These are phyloP conservation scores for Pipa parva DNA, from an alignment of 2,113 vertebrate genomes.

Conservation along the genomic window DNA sequence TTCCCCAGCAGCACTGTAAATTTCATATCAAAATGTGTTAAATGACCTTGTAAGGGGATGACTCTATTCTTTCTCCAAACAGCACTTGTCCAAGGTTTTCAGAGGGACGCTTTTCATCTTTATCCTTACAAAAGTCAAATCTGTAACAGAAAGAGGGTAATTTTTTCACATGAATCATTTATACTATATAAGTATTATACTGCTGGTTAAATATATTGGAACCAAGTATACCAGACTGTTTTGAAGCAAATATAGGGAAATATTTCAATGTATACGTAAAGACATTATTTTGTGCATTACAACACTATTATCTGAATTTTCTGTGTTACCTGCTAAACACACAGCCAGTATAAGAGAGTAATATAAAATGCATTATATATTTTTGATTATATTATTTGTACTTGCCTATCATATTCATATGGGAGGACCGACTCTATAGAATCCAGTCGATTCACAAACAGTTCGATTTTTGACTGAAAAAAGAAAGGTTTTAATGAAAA, in stretches of 20 bases:
- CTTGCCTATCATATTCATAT: constrained; percentile 85
- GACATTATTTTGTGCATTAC: background rate
- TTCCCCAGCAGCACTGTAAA: too few relatives aligned
- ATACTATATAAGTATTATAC: too few relatives aligned
- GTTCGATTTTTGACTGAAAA: constrained; percentile 69
- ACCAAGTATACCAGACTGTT: too few relatives aligned
- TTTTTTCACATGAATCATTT: too few relatives aligned
- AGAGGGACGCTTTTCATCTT: constrained; percentile 70
- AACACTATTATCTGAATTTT: too few relatives aligned
- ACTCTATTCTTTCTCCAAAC: constrained; percentile 84
- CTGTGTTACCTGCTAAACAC: too few relatives aligned
- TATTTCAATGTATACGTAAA: background rate
- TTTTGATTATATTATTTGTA: constrained; percentile 38
- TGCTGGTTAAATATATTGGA: too few relatives aligned
- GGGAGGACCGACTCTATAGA: constrained; percentile 82
- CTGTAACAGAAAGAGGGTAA: constrained; percentile 51
- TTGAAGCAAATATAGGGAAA: too few relatives aligned
- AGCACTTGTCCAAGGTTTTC: constrained; percentile 89
- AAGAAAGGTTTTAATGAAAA: background rate
- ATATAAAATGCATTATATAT: too few relatives aligned
- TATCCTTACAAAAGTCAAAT: constrained; percentile 88
- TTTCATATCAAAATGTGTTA: too few relatives aligned
- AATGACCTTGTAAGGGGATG: constrained; percentile 87
- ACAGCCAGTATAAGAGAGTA: too few relatives aligned
- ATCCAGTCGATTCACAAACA: constrained; percentile 86